Percentiles rank a stretch among this genome's conserved stretches.
Evolutionary conservation across 2,888 invertebrate species (phyloP).

Genomic region (Mactromeris polynyma): DNA sequence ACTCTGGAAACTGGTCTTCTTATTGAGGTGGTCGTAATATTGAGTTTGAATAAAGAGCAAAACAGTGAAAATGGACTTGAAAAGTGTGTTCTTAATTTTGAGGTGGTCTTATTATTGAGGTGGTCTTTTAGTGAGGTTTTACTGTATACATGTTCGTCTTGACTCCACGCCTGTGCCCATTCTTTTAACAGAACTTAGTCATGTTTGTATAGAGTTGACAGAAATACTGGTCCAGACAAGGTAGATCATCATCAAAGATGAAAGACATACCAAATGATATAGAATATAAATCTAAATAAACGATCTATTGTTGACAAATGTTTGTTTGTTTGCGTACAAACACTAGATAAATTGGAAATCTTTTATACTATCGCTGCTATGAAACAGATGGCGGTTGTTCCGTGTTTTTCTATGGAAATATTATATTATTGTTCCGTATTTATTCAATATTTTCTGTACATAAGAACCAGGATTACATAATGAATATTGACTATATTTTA

Average conservation of each 20-base stretch:
- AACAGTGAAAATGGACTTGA: too few species aligned
- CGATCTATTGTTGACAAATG: not conserved
- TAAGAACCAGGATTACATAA: not conserved
- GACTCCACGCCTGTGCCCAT: too few species aligned
- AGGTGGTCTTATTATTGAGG: too few species aligned
- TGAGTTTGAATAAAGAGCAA: too few species aligned
- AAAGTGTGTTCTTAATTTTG: too few species aligned
- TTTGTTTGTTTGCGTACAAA: conserved; percentile 2
- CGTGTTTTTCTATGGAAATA: not conserved
- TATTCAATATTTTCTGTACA: not conserved
- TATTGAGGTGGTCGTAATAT: too few species aligned
- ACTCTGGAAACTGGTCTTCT: too few species aligned
- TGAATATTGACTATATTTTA: not conserved
- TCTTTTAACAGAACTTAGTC: too few species aligned
- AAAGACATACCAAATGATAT: not conserved
- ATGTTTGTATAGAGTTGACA: not conserved
- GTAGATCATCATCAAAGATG: not conserved
- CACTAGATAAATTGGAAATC: not conserved
- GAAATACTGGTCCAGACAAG: not conserved
- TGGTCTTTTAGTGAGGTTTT: too few species aligned
- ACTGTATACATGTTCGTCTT: too few species aligned
- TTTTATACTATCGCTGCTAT: not conserved
- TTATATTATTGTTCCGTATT: not conserved
- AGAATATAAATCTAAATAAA: not conserved
- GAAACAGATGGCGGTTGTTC: not conserved